Conservation (phyloP, 2,888 invertebrate genomes). For the Myathropa florea region DNA sequence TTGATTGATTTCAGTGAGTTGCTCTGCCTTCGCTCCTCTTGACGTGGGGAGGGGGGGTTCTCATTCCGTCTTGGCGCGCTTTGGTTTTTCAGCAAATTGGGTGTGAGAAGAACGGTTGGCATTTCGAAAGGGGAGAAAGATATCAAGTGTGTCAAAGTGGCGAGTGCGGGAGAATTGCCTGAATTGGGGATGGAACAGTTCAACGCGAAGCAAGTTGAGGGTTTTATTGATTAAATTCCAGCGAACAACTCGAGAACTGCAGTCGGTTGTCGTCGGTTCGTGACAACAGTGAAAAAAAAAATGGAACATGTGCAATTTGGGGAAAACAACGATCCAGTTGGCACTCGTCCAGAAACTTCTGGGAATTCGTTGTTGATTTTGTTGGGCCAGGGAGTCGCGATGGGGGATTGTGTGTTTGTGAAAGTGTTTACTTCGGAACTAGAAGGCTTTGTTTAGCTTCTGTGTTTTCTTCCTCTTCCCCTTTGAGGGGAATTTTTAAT, state of each 20-base stretch:
- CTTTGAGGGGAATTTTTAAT: background rate
- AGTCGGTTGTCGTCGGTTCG: conserved; percentile 23
- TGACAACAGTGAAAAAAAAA: background rate
- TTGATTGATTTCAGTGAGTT: conserved; percentile 45
- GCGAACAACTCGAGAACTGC: conserved; percentile 17
- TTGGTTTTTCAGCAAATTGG: background rate
- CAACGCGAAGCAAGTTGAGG: conserved; percentile 44
- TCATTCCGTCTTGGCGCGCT: background rate
- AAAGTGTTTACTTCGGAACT: background rate
- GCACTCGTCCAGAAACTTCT: conserved; percentile 54
- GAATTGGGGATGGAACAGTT: conserved; percentile 38
- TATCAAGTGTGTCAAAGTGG: background rate
- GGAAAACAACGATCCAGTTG: conserved; percentile 50
- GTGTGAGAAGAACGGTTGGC: background rate
- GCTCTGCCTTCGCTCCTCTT: background rate
- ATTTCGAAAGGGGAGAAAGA: background rate
- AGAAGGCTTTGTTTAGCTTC: background rate
- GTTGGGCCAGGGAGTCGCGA: background rate
- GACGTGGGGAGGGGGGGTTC: background rate
- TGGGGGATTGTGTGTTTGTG: background rate
- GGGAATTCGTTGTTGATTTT: background rate
- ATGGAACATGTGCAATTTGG: conserved; percentile 43
- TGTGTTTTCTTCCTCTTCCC: background rate
- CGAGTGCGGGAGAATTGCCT: background rate
- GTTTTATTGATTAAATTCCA: conserved; percentile 51